A percentile compares a stretch with the other conserved stretches of the same genome.
phyloP scores from a whole-genome alignment of 2,113 vertebrate genomes.

The Isichthys henryi region DNA sequence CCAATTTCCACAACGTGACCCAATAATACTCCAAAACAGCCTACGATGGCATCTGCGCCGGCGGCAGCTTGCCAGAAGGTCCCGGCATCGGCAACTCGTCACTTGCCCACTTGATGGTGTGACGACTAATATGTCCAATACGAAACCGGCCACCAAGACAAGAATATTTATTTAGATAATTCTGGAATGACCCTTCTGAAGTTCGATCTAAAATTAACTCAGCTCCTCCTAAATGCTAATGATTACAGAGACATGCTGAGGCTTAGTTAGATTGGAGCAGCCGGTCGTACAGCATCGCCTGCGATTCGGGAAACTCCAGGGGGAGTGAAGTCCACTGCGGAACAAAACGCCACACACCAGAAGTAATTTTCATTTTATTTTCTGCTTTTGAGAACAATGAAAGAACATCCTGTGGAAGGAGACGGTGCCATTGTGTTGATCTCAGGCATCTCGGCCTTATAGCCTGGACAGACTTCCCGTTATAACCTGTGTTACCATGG shows the following conservation, averaged over 20 bases:
- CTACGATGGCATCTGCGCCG: neutral
- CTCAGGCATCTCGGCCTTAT: neutral
- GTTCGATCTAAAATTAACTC: neutral
- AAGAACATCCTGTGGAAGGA: constrained; percentile 20
- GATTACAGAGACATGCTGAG: neutral
- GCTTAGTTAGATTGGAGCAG: neutral
- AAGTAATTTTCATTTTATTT: constrained; percentile 9
- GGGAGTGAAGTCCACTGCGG: neutral
- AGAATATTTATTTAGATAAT: neutral
- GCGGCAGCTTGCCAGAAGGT: neutral
- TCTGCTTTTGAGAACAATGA: constrained; percentile 4
- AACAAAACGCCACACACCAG: neutral
- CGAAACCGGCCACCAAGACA: neutral
- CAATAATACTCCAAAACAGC: neutral
- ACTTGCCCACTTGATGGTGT: neutral
- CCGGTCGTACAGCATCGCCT: neutral
- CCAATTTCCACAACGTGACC: neutral
- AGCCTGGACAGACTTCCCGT: constrained; percentile 14
- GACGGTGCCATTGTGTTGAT: constrained; percentile 13
- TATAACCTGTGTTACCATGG: constrained; percentile 17
- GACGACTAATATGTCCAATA: neutral
- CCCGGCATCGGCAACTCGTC: neutral
- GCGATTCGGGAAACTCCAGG: neutral
- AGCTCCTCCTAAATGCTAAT: neutral
- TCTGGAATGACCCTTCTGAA: neutral